These are phyloP conservation scores for Cataglyphis albicans DNA, from an alignment of 2,888 invertebrate genomes.

Conservation along the genomic window DNA sequence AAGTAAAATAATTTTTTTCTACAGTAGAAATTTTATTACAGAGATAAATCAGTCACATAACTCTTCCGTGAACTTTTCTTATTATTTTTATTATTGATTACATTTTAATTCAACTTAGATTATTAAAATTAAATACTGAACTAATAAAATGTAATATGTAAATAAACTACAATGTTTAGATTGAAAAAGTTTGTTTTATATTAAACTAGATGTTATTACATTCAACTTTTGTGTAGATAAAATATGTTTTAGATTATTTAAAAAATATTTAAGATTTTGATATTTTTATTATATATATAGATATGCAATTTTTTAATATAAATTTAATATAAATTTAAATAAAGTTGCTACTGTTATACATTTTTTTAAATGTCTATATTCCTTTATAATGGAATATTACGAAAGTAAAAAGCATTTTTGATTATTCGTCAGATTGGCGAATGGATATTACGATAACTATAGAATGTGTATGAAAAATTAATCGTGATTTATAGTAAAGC, in stretches of 20 bases:
- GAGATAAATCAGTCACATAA: not conserved
- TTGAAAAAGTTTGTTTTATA: not conserved
- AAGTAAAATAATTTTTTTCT: not conserved
- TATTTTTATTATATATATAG: not conserved
- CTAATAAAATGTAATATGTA: constrained; percentile 1
- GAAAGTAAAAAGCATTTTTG: constrained; percentile 41
- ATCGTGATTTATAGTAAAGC: constrained; percentile 38
- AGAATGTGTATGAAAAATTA: constrained; percentile 29
- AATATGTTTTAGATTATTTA: constrained; percentile 25
- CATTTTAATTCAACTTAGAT: not conserved
- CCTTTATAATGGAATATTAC: constrained; percentile 41
- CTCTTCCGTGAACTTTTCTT: not conserved
- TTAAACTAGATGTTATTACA: not conserved
- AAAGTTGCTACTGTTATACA: constrained; percentile 46
- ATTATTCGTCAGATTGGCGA: constrained; percentile 34
- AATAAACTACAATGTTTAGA: not conserved
- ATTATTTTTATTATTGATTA: not conserved
- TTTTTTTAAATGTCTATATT: constrained; percentile 45
- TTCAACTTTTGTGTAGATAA: not conserved
- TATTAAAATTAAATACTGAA: constrained; percentile 5
- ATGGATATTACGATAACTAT: constrained; percentile 42
- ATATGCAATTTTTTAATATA: constrained; percentile 21
- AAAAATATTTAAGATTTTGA: not conserved
- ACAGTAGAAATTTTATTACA: not conserved
- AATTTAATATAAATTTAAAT: no score